Conservation (phyloP, 1,140 invertebrate genomes). For the Drusus annulatus region DNA sequence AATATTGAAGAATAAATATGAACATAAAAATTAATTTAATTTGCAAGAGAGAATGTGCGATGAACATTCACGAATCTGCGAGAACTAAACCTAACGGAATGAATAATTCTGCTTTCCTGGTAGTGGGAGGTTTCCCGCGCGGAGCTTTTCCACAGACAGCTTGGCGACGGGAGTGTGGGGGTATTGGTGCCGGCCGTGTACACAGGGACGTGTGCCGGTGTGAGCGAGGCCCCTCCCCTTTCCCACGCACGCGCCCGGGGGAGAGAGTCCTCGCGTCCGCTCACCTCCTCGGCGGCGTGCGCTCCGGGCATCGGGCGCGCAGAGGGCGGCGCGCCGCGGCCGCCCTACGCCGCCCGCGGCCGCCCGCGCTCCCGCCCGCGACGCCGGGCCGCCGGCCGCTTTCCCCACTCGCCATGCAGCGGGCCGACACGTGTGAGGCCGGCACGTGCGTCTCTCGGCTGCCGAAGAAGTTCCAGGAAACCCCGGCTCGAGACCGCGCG, state of each 20-base stretch:
- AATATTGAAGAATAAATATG: no score
- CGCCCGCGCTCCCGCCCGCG: conserved; percentile 13
- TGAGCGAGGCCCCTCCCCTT: conserved; percentile 7
- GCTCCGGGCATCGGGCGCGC: conserved; percentile 48
- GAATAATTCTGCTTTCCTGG: conserved; percentile 30
- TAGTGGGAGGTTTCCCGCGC: conserved; percentile 37
- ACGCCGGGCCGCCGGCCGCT: conserved; percentile 8
- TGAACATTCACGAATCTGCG: background rate
- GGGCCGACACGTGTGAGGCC: conserved; percentile 48
- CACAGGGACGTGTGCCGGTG: background rate
- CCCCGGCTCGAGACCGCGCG: conserved; percentile 14
- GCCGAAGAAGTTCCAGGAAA: conserved; percentile 41
- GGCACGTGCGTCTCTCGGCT: conserved; percentile 43
- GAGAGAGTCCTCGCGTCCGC: background rate
- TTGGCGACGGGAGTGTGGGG: conserved; percentile 23
- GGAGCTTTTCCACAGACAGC: conserved; percentile 38
- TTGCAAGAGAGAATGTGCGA: background rate
- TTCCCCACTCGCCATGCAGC: conserved; percentile 50
- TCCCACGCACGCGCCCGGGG: background rate
- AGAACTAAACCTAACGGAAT: background rate
- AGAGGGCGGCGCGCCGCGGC: conserved; percentile 45
- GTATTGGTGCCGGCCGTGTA: no score
- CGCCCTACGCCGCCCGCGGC: conserved; percentile 36
- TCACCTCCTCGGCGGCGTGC: conserved; percentile 26
- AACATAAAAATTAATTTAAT: no score